Evolutionary conservation across 1,140 invertebrate genomes (phyloP), one percentile per base, ranked within the genome.

Genomic region (Cecropterus lyciades): DNA sequence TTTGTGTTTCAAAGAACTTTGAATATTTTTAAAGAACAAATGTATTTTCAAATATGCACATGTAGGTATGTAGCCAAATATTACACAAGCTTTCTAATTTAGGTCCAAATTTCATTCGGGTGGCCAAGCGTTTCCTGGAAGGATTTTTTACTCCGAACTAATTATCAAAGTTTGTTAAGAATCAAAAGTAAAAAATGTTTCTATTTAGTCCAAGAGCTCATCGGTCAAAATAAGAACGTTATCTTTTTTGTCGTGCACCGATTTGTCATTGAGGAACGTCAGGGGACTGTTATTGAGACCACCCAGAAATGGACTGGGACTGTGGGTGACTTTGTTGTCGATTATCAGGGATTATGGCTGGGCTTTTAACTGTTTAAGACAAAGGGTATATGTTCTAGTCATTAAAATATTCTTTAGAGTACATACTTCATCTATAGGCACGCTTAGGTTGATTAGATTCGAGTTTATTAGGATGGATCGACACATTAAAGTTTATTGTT

Each of bases 201-300:
- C 57, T 62, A 62, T 62, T 51, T 51, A 62, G 10, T 27, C 45
- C 49, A 62, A 16, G 33, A 62, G 46, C 57, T 62, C 57, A 62
- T 62, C 45, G 57, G 30, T 49, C 57, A 62, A 62, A 62, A 51
- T 49, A 62, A 62, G 45, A 51, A 62, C 27, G 16, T 62, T 49
- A 80, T 75, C 73, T 75, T 70, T 70, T 66, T 72, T 79, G 65
- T 77, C 72, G 65, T 56, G 46, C 45, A 70, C 70, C 69, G 73
- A 84, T 84, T 84, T 84, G 78, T 84, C 82, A 84, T 75, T 64
- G 72, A 57, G 53, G 48, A 60, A 66, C 62, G 72, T 72, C 71
- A 72, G 59, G 72, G 56, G 63, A 76, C 79, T 82, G 82, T 80
- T 84, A 82, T 77, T 63, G 48, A 45, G 79, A 79, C 79, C 82